These are phyloP conservation scores for Nasua narica DNA, from an alignment of 2,797 vertebrate genomes.

Conservation along the genomic window DNA sequence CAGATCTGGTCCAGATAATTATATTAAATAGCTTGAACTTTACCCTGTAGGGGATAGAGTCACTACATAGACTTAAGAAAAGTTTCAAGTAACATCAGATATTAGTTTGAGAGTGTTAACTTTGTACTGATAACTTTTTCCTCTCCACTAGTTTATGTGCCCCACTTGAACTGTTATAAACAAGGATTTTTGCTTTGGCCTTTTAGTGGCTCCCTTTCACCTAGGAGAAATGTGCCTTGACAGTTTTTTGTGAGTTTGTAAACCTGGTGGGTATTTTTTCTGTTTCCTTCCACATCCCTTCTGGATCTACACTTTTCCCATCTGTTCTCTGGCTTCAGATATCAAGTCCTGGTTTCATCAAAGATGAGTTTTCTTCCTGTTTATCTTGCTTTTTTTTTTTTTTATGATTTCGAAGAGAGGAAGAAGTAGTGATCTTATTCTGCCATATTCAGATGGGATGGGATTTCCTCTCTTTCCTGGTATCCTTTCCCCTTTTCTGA, in stretches of 20 bases:
- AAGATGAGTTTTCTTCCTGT: neutral
- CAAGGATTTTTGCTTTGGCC: neutral
- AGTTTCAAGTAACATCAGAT: neutral
- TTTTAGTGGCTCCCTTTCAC: neutral
- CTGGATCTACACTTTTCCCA: neutral
- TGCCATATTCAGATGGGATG: neutral
- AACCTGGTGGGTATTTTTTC: neutral
- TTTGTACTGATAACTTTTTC: neutral
- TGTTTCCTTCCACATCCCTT: neutral
- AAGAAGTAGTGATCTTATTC: neutral
- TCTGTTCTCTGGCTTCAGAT: neutral
- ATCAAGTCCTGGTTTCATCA: neutral
- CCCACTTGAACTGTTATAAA: neutral
- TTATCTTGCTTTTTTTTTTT: neutral
- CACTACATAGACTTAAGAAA: neutral
- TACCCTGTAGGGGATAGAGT: neutral
- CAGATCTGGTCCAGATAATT: neutral
- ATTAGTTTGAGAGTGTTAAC: neutral
- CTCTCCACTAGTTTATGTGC: neutral
- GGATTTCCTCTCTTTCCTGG: neutral
- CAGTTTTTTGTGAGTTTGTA: neutral
- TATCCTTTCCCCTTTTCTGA: neutral
- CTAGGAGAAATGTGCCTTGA: neutral
- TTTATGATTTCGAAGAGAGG: neutral
- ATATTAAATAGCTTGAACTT: neutral